These are phyloP conservation scores for Enteromius radiatus DNA, from an alignment of 2,797 vertebrate species.

Conservation along the genomic window DNA sequence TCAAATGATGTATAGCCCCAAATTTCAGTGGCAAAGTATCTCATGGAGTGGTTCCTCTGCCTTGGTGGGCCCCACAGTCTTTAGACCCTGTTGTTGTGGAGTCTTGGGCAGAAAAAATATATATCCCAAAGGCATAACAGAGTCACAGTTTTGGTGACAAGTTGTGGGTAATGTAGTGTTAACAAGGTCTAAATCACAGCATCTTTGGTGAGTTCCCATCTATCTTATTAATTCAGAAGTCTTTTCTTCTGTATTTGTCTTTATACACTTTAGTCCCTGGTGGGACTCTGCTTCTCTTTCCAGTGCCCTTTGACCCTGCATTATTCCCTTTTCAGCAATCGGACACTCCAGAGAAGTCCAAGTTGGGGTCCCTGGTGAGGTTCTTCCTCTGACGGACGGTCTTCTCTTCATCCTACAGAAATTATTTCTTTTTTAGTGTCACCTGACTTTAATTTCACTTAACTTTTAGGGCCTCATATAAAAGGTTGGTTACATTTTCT, in stretches of 20 bases:
- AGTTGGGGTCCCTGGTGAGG: constrained; percentile 73
- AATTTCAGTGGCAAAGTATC: constrained; percentile 1
- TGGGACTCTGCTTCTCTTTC: constrained; percentile 16
- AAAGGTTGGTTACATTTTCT: not conserved
- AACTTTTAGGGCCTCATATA: not conserved
- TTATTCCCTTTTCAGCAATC: constrained; percentile 74
- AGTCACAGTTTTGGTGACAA: constrained; percentile 11
- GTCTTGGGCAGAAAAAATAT: not conserved
- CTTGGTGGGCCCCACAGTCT: not conserved
- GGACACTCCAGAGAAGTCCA: constrained; percentile 73
- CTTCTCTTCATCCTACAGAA: constrained; percentile 78
- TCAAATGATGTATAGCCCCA: not conserved
- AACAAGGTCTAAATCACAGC: constrained; percentile 16
- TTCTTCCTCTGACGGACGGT: constrained; percentile 76
- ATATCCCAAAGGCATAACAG: not conserved
- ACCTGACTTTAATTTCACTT: not conserved
- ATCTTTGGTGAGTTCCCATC: constrained; percentile 27
- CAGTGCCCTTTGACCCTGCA: not conserved
- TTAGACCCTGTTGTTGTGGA: not conserved
- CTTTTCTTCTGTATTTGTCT: constrained; percentile 1
- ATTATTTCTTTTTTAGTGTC: not conserved
- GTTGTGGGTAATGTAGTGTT: not conserved
- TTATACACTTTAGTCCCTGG: not conserved
- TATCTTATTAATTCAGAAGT: not conserved
- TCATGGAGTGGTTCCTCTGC: not conserved